Conservation (phyloP, 2,888 invertebrate species). For the Sericinus montela region DNA sequence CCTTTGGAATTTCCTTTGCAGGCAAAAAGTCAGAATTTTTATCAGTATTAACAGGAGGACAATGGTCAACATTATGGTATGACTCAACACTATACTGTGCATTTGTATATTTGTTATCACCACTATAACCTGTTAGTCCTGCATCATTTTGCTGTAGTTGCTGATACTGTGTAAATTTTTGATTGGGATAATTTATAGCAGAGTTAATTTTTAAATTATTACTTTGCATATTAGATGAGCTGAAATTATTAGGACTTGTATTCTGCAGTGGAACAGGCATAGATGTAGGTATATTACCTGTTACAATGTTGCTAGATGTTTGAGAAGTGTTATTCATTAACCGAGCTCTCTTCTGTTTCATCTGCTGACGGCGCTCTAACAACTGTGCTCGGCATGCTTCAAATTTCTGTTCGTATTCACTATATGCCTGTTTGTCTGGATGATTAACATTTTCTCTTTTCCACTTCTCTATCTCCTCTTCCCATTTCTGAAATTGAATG, state of each 20-base stretch:
- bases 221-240: conserved; percentile 24
- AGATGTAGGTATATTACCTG: conserved; percentile 35
- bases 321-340: conserved; percentile 39
- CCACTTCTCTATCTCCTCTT: conserved; percentile 95
- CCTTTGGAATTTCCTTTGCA: conserved; percentile 56
- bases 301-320: conserved; percentile 29
- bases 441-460: conserved; percentile 94
- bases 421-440: conserved; percentile 92
- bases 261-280: conserved; percentile 34
- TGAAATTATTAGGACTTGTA: conserved; percentile 22
- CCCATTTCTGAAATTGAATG: conserved; percentile 94
- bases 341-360: conserved; percentile 82
- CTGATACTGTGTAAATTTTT: conserved; percentile 34
- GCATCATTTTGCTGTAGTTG: conserved; percentile 33
- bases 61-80: conserved; percentile 34
- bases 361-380: conserved; percentile 88
- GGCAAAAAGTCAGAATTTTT: conserved; percentile 53
- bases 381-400: conserved; percentile 89
- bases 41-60: conserved; percentile 28
- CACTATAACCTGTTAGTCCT: conserved; percentile 33
- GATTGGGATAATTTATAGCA: conserved; percentile 27
- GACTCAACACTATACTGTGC: conserved; percentile 47
- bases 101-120: conserved; percentile 31
- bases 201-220: conserved; percentile 28
- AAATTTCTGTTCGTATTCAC: conserved; percentile 93